Conservation (phyloP, 2,113 vertebrate genomes). For the Pedionomus torquatus region DNA sequence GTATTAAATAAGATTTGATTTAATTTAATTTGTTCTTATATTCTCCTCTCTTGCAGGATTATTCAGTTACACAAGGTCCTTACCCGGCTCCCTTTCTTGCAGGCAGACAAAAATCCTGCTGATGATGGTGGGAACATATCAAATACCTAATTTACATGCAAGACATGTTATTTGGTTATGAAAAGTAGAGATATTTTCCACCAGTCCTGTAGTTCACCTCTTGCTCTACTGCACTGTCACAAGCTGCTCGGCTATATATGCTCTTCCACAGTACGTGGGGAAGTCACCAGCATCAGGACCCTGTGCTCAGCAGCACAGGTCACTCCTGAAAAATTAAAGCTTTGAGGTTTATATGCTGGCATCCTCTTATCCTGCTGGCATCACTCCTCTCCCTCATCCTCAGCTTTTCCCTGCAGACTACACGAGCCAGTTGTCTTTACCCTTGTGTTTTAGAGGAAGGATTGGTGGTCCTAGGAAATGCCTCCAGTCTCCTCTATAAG, state of each 20-base stretch:
- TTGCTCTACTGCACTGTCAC: not conserved
- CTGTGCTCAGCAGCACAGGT: accelerated
- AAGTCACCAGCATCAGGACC: not conserved
- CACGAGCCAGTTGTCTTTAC: not conserved
- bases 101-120: slow-evolving; percentile 64
- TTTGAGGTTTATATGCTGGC: not conserved
- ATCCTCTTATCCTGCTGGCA: not conserved
- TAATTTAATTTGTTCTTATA: slow-evolving; percentile 39
- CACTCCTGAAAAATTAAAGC: not conserved
- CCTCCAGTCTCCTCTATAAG: not conserved
- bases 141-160: slow-evolving; percentile 29
- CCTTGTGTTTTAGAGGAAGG: not conserved
- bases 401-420: not conserved
- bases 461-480: not conserved
- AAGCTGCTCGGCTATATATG: accelerated
- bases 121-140: slow-evolving; percentile 38
- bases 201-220: not conserved
- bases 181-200: slow-evolving; percentile 6
- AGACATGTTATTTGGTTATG: not conserved
- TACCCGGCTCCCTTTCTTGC: not conserved
- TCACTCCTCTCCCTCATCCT: not conserved
- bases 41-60: slow-evolving; percentile 1
- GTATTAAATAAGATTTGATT: slow-evolving; percentile 39
- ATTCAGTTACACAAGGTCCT: not conserved
- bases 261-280: not conserved